Base-by-base conservation (phyloP, 1,140 invertebrate genomes). In the Centruroides sculpturatus region DNA sequence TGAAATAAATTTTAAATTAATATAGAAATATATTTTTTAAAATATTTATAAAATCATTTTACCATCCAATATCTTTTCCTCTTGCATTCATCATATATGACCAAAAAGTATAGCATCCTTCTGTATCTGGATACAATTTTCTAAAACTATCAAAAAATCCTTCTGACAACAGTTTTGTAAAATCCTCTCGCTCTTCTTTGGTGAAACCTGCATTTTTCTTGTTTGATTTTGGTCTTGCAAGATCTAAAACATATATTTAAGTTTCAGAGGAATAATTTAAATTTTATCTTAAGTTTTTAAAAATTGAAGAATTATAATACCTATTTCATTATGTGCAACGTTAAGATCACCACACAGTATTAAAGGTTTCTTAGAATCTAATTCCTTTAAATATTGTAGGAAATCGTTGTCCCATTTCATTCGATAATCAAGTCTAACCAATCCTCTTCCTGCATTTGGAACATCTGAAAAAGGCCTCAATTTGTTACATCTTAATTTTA, bases 261-360 rank as follows among this genome's bases (percentile, higher is more conserved):
- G 23, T 23, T 23, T 23, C 23, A 23, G 23, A 23, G 23, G 23
- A 23, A 23, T 23, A 23, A 23, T 23, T 23, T 23, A 23, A 23
- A 23, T 23, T 23, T 23, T 2, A 23, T 23, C 23, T 23, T 23
- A 23, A 23, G 23, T 23, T 23, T 23, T 23, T 23, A 23, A 23
- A 23, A 23, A 23, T 23, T 2, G 23, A 23, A 23, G 23, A 23
- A 23, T 23, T 23, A 23, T 23, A 2, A 72, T 76, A 90, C 88
- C 89, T 71, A 98, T 97, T 79, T 94, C 89, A 66, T 85, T 75
- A 74, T 99, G 95, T 54, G 94, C 86, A 5, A 98, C 95, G 78
- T 99, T 99, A 79, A 99, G 84, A 75, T 99, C 96, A 3, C 96
- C 95, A 72, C 86, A 91, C 64, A 97, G 80, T 55, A 99, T 86